Conservation (phyloP, 2,113 vertebrate species). For the Sapayoa aenigma region DNA sequence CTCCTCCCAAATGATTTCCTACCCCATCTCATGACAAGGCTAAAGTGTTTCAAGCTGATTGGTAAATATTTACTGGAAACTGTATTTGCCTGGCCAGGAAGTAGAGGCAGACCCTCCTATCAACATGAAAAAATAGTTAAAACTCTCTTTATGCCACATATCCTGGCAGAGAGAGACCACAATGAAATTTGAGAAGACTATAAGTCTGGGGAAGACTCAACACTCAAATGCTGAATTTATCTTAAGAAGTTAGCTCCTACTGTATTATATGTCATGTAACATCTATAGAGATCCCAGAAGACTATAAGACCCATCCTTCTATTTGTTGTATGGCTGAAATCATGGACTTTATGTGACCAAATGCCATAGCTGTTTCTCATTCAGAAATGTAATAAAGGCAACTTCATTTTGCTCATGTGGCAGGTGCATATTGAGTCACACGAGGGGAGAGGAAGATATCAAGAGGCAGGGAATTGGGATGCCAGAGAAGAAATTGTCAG, state of each 20-base stretch:
- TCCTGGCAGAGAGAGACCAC: background rate
- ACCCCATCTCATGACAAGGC: background rate
- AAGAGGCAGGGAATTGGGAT: fast-evolving
- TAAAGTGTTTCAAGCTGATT: background rate
- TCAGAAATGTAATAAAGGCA: background rate
- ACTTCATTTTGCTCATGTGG: background rate
- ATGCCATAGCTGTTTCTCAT: background rate
- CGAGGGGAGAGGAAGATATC: background rate
- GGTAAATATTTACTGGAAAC: background rate
- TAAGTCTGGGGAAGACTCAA: background rate
- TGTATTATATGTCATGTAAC: background rate
- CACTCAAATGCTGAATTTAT: background rate
- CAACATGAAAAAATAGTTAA: background rate
- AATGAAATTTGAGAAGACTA: background rate
- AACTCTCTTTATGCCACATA: background rate
- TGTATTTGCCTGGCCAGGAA: background rate
- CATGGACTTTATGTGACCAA: background rate
- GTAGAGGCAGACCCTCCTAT: background rate
- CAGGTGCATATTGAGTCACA: background rate
- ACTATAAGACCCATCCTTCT: background rate
- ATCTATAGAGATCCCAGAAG: background rate
- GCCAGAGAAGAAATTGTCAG: background rate
- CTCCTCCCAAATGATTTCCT: background rate
- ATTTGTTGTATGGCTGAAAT: background rate
- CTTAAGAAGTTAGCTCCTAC: background rate